Conservation (phyloP, 2,113 vertebrate genomes). For the Cryptotis parvus region DNA sequence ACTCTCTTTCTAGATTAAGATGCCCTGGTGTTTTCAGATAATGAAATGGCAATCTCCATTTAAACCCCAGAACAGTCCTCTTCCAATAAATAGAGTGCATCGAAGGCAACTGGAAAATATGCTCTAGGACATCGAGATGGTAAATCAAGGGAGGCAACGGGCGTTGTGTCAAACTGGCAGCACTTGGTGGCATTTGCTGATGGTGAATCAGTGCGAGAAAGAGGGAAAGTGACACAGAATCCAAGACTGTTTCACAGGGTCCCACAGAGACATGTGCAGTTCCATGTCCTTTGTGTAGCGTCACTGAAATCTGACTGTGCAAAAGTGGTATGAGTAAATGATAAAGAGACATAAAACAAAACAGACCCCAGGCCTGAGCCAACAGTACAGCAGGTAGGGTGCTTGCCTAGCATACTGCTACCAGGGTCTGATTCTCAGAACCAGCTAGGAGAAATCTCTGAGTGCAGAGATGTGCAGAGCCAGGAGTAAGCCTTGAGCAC, state of each 20-base stretch:
- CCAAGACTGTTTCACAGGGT: not conserved
- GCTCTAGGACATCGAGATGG: not conserved
- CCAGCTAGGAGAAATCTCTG: too few relatives aligned
- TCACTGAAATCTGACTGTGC: constrained; percentile 45
- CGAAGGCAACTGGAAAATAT: not conserved
- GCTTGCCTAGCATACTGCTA: too few relatives aligned
- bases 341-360: constrained; percentile 9
- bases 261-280: not conserved
- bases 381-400: too few relatives aligned
- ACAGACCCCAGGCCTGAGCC: not conserved
- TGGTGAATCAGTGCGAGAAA: not conserved
- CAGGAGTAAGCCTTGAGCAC: too few relatives aligned
- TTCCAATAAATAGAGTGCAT: constrained; percentile 3
- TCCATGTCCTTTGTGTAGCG: not conserved
- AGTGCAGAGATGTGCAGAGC: too few relatives aligned
- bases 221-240: not conserved
- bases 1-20: constrained; percentile 1
- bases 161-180: not conserved
- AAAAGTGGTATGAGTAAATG: constrained; percentile 17
- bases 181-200: not conserved
- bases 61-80: constrained; percentile 35
- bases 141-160: not conserved
- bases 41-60: constrained; percentile 53
- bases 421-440: too few relatives aligned
- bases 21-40: constrained; percentile 49